Conservation (phyloP, 2,797 vertebrate species). For the Selene dorsalis region DNA sequence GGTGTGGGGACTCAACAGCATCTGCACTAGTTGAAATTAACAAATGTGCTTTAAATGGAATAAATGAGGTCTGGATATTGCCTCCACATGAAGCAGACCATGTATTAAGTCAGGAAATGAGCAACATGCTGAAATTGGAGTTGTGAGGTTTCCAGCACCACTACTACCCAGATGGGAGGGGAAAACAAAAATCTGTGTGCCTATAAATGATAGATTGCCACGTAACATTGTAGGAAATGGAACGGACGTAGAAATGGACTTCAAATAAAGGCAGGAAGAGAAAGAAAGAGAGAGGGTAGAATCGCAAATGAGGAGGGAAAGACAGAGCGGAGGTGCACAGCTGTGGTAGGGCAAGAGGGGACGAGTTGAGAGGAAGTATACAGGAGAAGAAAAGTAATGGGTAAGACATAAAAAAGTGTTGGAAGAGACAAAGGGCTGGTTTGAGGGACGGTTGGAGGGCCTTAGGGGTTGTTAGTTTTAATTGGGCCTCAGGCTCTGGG, state of each 20-base stretch:
- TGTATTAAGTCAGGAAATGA: slow-evolving; percentile 64
- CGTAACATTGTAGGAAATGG: slow-evolving; percentile 33
- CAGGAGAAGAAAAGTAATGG: slow-evolving; percentile 43
- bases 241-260: background rate
- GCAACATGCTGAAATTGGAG: slow-evolving; percentile 57
- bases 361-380: slow-evolving; percentile 31
- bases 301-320: slow-evolving; percentile 39
- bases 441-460: slow-evolving; percentile 50
- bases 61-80: slow-evolving; percentile 62
- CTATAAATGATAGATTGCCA: slow-evolving; percentile 52
- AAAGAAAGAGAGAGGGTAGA: slow-evolving; percentile 17
- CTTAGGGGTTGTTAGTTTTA: slow-evolving; percentile 83
- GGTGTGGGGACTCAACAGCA: slow-evolving; percentile 44
- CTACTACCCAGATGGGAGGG: slow-evolving; percentile 50
- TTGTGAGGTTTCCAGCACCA: slow-evolving; percentile 49
- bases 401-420: slow-evolving; percentile 48
- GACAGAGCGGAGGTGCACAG: slow-evolving; percentile 19
- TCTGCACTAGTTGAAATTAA: slow-evolving; percentile 57
- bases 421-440: slow-evolving; percentile 46
- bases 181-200: slow-evolving; percentile 22
- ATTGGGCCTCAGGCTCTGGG: slow-evolving; percentile 82
- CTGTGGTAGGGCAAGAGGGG: slow-evolving; percentile 25
- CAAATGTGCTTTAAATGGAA: slow-evolving; percentile 54
- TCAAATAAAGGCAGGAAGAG: slow-evolving; percentile 14
- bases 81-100: slow-evolving; percentile 30